These are phyloP conservation scores for Axis porcinus DNA, from an alignment of 2,113 vertebrate genomes.

Conservation along the genomic window DNA sequence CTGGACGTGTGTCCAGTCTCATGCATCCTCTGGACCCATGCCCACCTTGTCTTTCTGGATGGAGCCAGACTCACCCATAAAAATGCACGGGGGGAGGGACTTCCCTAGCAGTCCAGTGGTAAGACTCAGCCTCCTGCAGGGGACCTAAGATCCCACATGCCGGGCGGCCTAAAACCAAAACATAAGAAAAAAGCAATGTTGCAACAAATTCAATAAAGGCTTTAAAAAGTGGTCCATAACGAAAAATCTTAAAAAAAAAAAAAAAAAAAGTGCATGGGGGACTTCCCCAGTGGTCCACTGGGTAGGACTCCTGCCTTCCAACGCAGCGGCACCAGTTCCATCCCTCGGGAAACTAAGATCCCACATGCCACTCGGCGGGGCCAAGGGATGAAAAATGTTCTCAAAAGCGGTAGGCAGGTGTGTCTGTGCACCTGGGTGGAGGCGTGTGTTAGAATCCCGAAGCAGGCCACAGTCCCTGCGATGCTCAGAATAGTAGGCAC, in stretches of 20 bases:
- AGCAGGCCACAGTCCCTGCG: not conserved
- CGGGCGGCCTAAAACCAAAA: not conserved
- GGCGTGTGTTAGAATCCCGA: not conserved
- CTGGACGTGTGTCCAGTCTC: not conserved
- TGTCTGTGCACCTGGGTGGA: not conserved
- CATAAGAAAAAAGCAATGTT: not conserved
- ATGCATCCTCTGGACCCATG: fast-evolving
- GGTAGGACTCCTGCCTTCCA: not conserved
- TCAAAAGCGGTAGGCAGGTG: not conserved
- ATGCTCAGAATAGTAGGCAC: too few relatives aligned
- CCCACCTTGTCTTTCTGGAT: not conserved
- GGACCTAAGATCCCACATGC: not conserved
- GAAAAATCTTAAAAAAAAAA: not conserved
- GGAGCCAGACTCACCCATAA: not conserved
- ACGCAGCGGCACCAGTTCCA: fast-evolving
- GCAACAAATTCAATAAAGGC: not conserved
- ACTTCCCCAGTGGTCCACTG: not conserved
- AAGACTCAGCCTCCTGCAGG: not conserved
- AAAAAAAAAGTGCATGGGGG: not conserved
- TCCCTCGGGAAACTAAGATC: not conserved
- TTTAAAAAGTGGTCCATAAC: not conserved
- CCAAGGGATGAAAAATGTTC: not conserved
- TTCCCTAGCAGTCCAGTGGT: not conserved
- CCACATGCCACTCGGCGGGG: not conserved
- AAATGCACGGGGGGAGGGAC: fast-evolving